Evolutionary conservation across 35 echinoderm and acorn worm species (phyloP).

Genomic region (Heliocidaris tuberculata): DNA sequence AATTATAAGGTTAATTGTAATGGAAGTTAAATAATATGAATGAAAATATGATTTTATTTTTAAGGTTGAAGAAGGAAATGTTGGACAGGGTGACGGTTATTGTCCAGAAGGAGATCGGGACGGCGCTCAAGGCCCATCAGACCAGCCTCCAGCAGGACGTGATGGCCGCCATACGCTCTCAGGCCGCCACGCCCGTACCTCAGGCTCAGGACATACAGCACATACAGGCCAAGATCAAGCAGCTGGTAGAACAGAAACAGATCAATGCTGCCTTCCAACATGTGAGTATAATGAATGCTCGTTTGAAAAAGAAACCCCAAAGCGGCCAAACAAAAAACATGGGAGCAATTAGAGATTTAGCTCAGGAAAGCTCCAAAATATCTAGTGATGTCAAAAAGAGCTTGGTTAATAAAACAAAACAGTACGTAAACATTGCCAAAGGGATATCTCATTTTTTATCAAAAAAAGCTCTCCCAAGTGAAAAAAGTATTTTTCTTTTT

Average conservation of each 20-base stretch:
- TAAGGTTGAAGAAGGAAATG: conserved; percentile 51
- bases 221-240: conserved; percentile 67
- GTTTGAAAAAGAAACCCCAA: not conserved
- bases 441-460: too few relatives aligned
- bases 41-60: too few relatives aligned
- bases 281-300: conserved; percentile 51
- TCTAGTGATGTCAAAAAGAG: too few relatives aligned
- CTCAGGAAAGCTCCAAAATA: too few relatives aligned
- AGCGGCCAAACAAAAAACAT: too few relatives aligned
- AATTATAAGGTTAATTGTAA: too few relatives aligned
- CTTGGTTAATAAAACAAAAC: too few relatives aligned
- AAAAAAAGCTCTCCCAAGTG: too few relatives aligned
- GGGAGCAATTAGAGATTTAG: too few relatives aligned
- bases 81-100: conserved; percentile 46
- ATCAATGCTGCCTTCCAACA: conserved; percentile 88
- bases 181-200: conserved; percentile 80
- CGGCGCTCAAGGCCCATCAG: conserved; percentile 57
- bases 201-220: conserved; percentile 69
- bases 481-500: too few relatives aligned
- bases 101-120: conserved; percentile 54
- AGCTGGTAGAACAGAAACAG: conserved; percentile 59
- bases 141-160: conserved; percentile 56
- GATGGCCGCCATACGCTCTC: conserved; percentile 68
- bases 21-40: too few relatives aligned
- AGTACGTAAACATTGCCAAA: too few relatives aligned